These are phyloP conservation scores for Bombus waltoni DNA, from an alignment of 1,140 invertebrate species.

Conservation along the genomic window DNA sequence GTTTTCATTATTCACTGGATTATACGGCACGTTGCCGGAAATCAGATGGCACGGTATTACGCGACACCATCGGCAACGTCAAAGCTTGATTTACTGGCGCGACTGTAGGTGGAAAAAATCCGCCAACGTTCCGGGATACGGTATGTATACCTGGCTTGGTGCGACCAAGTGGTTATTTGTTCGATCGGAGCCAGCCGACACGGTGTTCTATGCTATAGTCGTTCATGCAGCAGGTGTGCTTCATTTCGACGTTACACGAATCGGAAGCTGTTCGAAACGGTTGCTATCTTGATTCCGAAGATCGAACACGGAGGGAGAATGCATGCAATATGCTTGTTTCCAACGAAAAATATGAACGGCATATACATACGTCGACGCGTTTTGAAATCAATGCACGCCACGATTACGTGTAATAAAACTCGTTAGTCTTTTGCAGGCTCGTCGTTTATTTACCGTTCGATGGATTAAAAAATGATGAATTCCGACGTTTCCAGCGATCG, in stretches of 20 bases:
- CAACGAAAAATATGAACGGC: neutral
- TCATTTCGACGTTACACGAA: neutral
- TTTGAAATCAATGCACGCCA: neutral
- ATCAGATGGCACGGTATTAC: slow-evolving; percentile 66
- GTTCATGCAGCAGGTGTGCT: neutral
- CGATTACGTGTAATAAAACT: neutral
- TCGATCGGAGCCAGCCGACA: neutral
- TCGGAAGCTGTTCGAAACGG: neutral
- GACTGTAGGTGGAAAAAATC: slow-evolving; percentile 28
- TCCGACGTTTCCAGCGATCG: neutral
- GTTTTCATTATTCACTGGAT: slow-evolving; percentile 72
- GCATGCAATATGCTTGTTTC: neutral
- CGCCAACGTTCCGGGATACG: neutral
- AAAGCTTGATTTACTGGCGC: slow-evolving; percentile 61
- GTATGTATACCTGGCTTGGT: neutral
- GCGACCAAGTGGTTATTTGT: slow-evolving; percentile 39
- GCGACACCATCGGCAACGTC: slow-evolving; percentile 50
- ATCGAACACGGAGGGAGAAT: neutral
- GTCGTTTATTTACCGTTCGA: neutral
- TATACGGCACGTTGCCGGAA: slow-evolving; percentile 63
- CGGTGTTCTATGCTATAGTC: neutral
- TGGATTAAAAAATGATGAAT: neutral
- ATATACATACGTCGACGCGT: neutral
- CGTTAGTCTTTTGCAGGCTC: neutral
- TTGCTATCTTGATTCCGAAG: neutral